These are phyloP conservation scores for Petroica traversi DNA, from an alignment of 2,113 vertebrate species.

Conservation along the genomic window DNA sequence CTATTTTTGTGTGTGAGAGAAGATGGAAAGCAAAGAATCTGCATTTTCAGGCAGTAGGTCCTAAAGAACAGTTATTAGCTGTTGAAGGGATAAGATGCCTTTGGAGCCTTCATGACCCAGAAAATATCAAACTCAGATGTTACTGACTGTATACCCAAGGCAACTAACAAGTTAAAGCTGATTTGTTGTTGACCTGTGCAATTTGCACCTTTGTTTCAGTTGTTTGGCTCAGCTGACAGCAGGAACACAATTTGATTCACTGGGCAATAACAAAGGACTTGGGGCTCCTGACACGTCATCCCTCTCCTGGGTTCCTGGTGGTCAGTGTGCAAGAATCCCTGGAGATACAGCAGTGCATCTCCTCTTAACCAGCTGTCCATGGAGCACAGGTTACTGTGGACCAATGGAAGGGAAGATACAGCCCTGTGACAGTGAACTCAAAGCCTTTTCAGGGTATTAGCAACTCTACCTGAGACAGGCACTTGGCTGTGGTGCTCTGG, in stretches of 20 bases:
- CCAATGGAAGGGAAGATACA: neutral
- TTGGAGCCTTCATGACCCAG: neutral
- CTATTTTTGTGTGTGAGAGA: neutral
- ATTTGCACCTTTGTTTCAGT: neutral
- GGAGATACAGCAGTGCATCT: rapidly evolving
- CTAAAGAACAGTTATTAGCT: neutral
- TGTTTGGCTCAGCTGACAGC: neutral
- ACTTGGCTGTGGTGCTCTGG: neutral
- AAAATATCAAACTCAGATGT: neutral
- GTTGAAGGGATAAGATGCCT: neutral
- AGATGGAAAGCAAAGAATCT: neutral
- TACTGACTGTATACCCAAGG: neutral
- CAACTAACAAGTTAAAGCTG: neutral
- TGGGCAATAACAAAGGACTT: neutral
- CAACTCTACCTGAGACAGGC: neutral
- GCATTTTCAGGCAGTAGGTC: neutral
- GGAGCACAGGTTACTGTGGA: neutral
- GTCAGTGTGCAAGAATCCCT: neutral
- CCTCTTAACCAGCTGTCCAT: neutral
- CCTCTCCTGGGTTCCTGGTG: neutral
- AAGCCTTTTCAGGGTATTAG: neutral
- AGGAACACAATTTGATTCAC: neutral
- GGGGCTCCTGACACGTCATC: neutral
- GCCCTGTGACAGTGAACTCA: rapidly evolving
- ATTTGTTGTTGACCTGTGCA: neutral